Base-by-base conservation (phyloP, 2,888 invertebrate species). In the Maniola hyperantus region DNA sequence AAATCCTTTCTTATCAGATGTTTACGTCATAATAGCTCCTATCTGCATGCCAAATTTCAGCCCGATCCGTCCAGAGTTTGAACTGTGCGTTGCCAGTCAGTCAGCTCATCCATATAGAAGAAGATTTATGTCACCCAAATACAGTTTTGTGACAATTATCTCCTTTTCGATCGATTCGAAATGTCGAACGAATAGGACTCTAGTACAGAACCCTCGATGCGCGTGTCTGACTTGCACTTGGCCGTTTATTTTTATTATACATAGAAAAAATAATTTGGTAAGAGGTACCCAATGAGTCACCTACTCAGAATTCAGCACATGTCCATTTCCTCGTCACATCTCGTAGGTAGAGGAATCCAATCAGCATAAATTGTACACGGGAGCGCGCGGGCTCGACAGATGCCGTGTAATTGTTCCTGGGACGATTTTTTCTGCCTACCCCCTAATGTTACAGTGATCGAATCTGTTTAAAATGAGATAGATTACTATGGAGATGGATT, bases 371-470 rank as follows among this genome's bases (percentile, higher is more conserved):
- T 89, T 87, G 81, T 68, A 65, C 71, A 66, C 67, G 70, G 70
- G 66, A 71, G 73, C 55, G 15, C 18, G 15, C 34, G 15, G 7
- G 42, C 76, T 79, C 87, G 89, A 88, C 90, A 90, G 90, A 90
- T 92, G 91, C 89, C 88, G 82, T 83, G 87, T 91, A 92, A 92
- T 91, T 89, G 91, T 88, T 87, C 88, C 85, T 84, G 85, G 80
- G 89, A 87, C 89, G 85, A 83, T 88, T 89, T 91, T 89, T 91
- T 81, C 77, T 78, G 80, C 78, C 82, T 80, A 83, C 83, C 78
- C 79, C 85, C 82, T 88, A 88, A 89, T 88, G 86, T 83, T 78
- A 73, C 76, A 77, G 84, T 84, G 89, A 89, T 89, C 89, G 91
- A 90, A 91, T 91, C 84, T 88, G 88, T 85, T 91, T 89, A 88